phyloP scores from a whole-genome alignment of 2,113 vertebrate species.

The Sylvilagus bachmani region DNA sequence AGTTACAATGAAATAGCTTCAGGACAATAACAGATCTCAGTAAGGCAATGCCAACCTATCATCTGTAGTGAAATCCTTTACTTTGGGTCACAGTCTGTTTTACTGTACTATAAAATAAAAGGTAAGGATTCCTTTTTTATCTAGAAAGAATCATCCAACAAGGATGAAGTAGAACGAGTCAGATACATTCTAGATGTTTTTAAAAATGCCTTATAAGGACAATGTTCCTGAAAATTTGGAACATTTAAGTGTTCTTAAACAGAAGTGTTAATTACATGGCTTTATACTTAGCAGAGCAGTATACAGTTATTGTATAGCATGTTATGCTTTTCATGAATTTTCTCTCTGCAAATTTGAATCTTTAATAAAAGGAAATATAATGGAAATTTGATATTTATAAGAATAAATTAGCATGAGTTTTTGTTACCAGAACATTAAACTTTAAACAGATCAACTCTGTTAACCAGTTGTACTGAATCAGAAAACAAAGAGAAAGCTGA shows the following conservation, averaged over 20 bases:
- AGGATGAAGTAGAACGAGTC: conserved; percentile 52
- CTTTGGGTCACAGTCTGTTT: conserved; percentile 73
- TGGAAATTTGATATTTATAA: background rate
- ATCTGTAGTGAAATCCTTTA: conserved; percentile 69
- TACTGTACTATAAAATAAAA: conserved; percentile 63
- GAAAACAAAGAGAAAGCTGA: conserved; percentile 32
- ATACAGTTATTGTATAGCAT: conserved; percentile 36
- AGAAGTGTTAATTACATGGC: conserved; percentile 75
- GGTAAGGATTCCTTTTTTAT: conserved; percentile 62
- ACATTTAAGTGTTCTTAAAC: conserved; percentile 56
- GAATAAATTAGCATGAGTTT: background rate
- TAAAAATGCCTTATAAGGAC: conserved; percentile 49
- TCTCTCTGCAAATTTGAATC: conserved; percentile 2
- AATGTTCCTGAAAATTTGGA: conserved; percentile 64
- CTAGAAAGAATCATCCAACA: conserved; percentile 45
- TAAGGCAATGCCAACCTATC: conserved; percentile 61
- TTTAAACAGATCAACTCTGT: background rate
- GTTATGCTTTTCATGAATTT: conserved; percentile 25
- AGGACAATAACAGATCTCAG: conserved; percentile 64
- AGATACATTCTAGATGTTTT: conserved; percentile 56
- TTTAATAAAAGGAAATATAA: conserved; percentile 49
- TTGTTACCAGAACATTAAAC: background rate
- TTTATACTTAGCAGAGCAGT: conserved; percentile 60
- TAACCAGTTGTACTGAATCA: background rate
- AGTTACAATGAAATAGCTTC: conserved; percentile 77